Conservation (phyloP, 2,888 invertebrate genomes). For the Conchocele bisecta region DNA sequence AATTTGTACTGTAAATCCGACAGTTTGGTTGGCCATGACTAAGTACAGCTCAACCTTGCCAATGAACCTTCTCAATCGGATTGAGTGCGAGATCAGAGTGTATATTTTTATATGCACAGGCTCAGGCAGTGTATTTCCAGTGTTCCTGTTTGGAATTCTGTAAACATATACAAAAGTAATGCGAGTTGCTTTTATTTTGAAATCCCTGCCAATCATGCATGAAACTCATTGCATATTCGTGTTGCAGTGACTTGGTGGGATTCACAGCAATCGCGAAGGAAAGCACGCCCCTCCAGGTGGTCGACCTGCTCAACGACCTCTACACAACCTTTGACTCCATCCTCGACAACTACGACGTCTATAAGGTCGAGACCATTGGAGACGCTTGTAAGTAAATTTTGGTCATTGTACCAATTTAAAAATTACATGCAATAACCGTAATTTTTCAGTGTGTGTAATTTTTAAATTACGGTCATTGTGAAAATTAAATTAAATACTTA, state of each 20-base stretch:
- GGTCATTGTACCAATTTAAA: too few species aligned
- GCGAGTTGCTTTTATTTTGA: background rate
- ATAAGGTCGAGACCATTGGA: constrained; percentile 74
- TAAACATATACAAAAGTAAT: background rate
- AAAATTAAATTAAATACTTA: constrained; percentile 71
- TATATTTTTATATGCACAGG: too few species aligned
- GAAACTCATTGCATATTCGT: constrained; percentile 45
- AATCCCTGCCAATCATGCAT: too few species aligned
- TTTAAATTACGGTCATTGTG: too few species aligned
- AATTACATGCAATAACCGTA: too few species aligned
- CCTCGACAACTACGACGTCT: constrained; percentile 72
- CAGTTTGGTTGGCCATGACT: too few species aligned
- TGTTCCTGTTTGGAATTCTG: background rate
- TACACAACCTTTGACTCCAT: constrained; percentile 75
- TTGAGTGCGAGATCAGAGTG: too few species aligned
- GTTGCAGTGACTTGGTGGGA: constrained; percentile 74
- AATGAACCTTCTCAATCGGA: too few species aligned
- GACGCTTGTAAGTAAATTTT: constrained; percentile 67
- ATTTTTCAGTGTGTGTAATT: too few species aligned
- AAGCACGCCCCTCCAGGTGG: constrained; percentile 72
- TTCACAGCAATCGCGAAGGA: constrained; percentile 72
- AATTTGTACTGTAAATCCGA: too few species aligned
- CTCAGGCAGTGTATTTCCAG: background rate
- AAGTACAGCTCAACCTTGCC: too few species aligned
- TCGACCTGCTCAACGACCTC: constrained; percentile 73